Conservation (phyloP, 2,888 invertebrate species). For the Chelonus formosanus region DNA sequence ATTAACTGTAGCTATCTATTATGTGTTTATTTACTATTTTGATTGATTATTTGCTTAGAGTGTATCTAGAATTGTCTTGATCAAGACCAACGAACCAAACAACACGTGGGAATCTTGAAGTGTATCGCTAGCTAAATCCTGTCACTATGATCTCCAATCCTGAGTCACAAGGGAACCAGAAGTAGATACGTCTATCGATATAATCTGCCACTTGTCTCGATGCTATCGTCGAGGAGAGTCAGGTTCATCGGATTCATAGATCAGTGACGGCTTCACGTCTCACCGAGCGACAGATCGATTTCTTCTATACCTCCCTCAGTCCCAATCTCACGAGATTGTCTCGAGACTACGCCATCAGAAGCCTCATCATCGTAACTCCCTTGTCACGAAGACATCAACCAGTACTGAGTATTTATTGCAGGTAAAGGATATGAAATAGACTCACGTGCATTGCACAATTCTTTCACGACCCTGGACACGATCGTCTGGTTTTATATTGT, state of each 20-base stretch:
- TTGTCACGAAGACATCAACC: conserved; percentile 36
- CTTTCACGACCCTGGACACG: conserved; percentile 19
- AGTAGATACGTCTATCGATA: conserved; percentile 20
- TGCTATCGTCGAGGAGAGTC: conserved; percentile 17
- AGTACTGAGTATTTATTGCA: conserved; percentile 4
- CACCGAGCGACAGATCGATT: conserved; percentile 25
- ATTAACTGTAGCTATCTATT: not conserved
- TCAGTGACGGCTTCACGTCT: conserved; percentile 28
- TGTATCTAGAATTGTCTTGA: conserved; percentile 3
- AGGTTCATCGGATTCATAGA: conserved; percentile 28
- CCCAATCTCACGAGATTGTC: not conserved
- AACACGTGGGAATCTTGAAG: conserved; percentile 19
- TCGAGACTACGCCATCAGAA: conserved; percentile 7
- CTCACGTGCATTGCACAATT: conserved; percentile 12
- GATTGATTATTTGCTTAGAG: conserved; percentile 7
- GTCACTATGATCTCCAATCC: conserved; percentile 9
- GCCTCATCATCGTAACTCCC: conserved; percentile 56
- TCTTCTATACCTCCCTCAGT: conserved; percentile 16
- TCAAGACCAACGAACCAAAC: conserved; percentile 5
- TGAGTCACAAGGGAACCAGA: conserved; percentile 11
- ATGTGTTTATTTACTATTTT: conserved; percentile 11
- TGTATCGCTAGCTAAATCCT: conserved; percentile 4
- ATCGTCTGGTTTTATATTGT: conserved; percentile 25
- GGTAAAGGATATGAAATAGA: not conserved
- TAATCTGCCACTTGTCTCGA: conserved; percentile 30